Evolutionary conservation across 2,797 vertebrate genomes (phyloP).

Genomic region (Anguilla pacifica): DNA sequence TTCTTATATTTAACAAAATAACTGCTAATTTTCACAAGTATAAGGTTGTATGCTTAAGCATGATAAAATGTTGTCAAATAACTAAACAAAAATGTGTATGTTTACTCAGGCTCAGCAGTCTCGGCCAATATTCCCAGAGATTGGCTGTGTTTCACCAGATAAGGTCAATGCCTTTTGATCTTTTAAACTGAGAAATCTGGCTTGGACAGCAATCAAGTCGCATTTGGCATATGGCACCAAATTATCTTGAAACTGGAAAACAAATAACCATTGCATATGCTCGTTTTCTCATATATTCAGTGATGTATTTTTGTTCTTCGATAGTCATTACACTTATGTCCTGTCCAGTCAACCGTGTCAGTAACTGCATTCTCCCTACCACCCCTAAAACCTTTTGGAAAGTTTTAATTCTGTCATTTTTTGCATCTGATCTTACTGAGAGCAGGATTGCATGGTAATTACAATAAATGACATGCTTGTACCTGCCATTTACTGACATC

Average conservation of each 20-base stretch:
- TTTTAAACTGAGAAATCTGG: not conserved
- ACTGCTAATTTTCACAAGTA: too few species aligned
- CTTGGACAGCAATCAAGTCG: not conserved
- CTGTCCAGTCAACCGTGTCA: not conserved
- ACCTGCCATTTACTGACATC: not conserved
- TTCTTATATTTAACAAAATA: too few species aligned
- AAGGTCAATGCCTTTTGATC: conserved; percentile 4
- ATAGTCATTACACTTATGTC: not conserved
- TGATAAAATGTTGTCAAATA: too few species aligned
- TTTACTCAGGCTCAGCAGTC: not conserved
- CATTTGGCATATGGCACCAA: not conserved
- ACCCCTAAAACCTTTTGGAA: not conserved
- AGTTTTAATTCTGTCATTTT: not conserved
- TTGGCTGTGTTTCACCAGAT: not conserved
- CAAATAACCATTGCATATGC: too few species aligned
- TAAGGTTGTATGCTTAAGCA: too few species aligned
- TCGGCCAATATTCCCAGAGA: not conserved
- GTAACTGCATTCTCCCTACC: not conserved
- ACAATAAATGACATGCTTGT: not conserved
- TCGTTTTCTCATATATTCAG: too few species aligned
- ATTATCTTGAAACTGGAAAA: too few species aligned
- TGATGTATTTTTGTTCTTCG: not conserved
- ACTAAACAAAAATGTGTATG: too few species aligned
- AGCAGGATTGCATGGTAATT: not conserved
- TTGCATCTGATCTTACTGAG: not conserved